phyloP scores from a whole-genome alignment of 2,888 invertebrate species.

The Hyppa rectilinea region DNA sequence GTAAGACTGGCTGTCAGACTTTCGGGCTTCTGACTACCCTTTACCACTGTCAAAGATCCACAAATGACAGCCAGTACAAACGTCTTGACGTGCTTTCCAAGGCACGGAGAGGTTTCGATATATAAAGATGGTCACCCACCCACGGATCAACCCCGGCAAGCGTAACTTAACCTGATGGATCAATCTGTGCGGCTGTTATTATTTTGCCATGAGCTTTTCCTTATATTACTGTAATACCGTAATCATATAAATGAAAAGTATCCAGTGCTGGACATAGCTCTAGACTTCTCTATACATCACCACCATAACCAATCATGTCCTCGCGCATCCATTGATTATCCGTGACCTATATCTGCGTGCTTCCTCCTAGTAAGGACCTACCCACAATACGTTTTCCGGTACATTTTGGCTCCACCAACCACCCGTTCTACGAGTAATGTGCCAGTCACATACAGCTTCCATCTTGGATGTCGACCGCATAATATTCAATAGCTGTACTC shows the following conservation, averaged over 20 bases:
- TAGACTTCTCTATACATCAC: neutral
- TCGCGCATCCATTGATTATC: neutral
- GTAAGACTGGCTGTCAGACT: too few relatives aligned
- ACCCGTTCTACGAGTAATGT: neutral
- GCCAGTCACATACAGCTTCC: neutral
- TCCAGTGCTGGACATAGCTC: neutral
- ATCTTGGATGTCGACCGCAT: constrained; percentile 5
- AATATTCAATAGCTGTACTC: constrained; percentile 2
- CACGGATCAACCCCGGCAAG: too few relatives aligned
- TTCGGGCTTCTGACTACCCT: too few relatives aligned
- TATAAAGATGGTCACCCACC: too few relatives aligned
- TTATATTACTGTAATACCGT: too few relatives aligned
- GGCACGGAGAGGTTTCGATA: too few relatives aligned
- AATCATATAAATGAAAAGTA: neutral
- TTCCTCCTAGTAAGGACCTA: neutral
- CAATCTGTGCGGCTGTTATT: too few relatives aligned
- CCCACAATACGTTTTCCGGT: neutral
- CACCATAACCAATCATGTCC: neutral
- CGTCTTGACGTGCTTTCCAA: too few relatives aligned
- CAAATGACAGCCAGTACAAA: too few relatives aligned
- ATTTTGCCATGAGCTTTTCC: too few relatives aligned
- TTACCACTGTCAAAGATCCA: too few relatives aligned
- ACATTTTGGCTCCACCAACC: neutral
- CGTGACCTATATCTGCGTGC: neutral
- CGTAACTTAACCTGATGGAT: too few relatives aligned